Percentiles rank a stretch among this genome's conserved stretches.
Conservation (phyloP, 2,888 invertebrate genomes). For the Prosapia bicincta region DNA sequence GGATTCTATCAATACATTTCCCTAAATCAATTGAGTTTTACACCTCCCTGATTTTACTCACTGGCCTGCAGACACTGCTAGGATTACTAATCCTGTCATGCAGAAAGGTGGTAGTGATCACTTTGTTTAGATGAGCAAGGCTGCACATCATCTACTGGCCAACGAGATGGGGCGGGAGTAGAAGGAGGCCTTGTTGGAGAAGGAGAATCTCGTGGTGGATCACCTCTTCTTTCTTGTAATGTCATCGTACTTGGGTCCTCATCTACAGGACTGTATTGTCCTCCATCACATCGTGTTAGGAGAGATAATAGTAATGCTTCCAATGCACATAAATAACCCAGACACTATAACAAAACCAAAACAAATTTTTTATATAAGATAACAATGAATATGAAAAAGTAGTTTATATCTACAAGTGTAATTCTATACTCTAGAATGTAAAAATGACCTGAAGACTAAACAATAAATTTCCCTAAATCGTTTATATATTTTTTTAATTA, state of each 20-base stretch:
- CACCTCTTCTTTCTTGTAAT: constrained; percentile 52
- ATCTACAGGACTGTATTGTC: constrained; percentile 58
- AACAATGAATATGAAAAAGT: too few relatives aligned
- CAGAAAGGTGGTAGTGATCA: constrained; percentile 35
- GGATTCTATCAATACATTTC: neutral
- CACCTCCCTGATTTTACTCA: neutral
- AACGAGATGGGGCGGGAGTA: constrained; percentile 41
- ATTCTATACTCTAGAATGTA: too few relatives aligned
- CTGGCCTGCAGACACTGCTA: neutral
- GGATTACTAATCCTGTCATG: constrained; percentile 28
- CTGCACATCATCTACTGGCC: constrained; percentile 48
- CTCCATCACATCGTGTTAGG: constrained; percentile 54
- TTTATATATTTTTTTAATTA: too few relatives aligned
- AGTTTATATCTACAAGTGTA: too few relatives aligned
- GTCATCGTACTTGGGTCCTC: constrained; percentile 59
- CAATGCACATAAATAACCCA: constrained; percentile 59
- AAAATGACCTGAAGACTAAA: too few relatives aligned
- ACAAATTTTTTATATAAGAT: too few relatives aligned
- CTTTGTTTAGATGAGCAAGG: constrained; percentile 47
- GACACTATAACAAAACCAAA: constrained; percentile 46
- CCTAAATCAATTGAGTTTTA: neutral
- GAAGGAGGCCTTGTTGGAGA: constrained; percentile 48
- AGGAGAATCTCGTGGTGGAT: constrained; percentile 42
- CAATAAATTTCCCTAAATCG: too few relatives aligned
- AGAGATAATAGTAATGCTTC: constrained; percentile 57